Evolutionary conservation across 2,113 vertebrate genomes (phyloP).

Genomic region (Orthochromis indermauri): DNA sequence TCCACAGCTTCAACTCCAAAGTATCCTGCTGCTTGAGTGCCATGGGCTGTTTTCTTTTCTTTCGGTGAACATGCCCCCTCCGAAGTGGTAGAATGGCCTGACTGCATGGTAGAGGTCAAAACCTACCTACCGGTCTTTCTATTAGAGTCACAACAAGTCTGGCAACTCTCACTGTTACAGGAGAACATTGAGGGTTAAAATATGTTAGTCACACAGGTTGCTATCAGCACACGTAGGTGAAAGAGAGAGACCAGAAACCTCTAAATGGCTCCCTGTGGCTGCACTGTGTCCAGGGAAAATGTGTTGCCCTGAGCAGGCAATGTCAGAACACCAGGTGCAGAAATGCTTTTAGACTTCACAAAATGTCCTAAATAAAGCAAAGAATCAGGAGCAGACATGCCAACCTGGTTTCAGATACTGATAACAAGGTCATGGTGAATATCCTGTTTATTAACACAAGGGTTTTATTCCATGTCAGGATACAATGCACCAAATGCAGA

Average conservation of each 20-base stretch:
- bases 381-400: not conserved
- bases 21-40: conserved; percentile 63
- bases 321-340: not conserved
- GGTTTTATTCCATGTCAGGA: not conserved
- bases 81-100: conserved; percentile 52
- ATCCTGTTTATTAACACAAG: not conserved
- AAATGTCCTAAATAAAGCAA: not conserved
- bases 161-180: not conserved
- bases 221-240: not conserved
- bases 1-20: conserved; percentile 40
- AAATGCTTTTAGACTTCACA: conserved; percentile 2
- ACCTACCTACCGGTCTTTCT: conserved; percentile 17
- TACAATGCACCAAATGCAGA: not conserved
- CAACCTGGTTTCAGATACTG: not conserved
- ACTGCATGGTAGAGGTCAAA: conserved; percentile 56
- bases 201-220: not conserved
- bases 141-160: not conserved
- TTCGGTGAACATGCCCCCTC: conserved; percentile 50
- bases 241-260: not conserved
- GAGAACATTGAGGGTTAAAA: conserved; percentile 3
- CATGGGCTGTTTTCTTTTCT: conserved; percentile 50
- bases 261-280: conserved; percentile 20
- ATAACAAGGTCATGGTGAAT: not conserved
- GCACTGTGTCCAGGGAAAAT: conserved; percentile 15
- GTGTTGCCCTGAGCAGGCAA: not conserved